These are phyloP conservation scores for Pelecanus crispus DNA, from an alignment of 2,113 vertebrate species.

Conservation along the genomic window DNA sequence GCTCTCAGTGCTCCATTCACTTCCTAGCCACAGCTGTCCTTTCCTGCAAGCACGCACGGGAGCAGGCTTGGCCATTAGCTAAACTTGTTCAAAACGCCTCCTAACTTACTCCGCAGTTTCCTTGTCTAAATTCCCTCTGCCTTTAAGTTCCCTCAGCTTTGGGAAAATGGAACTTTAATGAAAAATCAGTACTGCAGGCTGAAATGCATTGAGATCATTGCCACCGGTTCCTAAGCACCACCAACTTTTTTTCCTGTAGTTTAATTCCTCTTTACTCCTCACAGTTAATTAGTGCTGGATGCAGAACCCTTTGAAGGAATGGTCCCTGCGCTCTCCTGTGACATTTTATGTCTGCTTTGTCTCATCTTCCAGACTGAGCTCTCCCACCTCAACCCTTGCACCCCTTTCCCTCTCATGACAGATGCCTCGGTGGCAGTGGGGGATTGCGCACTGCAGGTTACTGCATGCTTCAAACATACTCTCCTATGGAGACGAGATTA, in stretches of 20 bases:
- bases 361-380: background rate
- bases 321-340: background rate
- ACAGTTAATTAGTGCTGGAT: background rate
- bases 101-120: background rate
- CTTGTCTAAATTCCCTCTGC: background rate
- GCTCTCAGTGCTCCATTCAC: background rate
- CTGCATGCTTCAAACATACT: rapidly evolving
- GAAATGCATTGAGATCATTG: rapidly evolving
- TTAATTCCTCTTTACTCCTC: background rate
- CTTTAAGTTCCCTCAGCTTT: background rate
- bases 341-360: background rate
- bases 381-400: background rate
- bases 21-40: background rate
- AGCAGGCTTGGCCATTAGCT: background rate
- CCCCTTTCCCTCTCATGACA: background rate
- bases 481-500: background rate
- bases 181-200: background rate
- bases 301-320: background rate
- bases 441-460: background rate
- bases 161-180: background rate
- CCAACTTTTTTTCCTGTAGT: background rate
- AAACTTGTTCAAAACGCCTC: background rate
- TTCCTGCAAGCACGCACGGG: background rate
- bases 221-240: background rate
- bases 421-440: background rate